These are phyloP conservation scores for Uloborus plumipes DNA, from an alignment of 2,888 invertebrate species.

Conservation along the genomic window DNA sequence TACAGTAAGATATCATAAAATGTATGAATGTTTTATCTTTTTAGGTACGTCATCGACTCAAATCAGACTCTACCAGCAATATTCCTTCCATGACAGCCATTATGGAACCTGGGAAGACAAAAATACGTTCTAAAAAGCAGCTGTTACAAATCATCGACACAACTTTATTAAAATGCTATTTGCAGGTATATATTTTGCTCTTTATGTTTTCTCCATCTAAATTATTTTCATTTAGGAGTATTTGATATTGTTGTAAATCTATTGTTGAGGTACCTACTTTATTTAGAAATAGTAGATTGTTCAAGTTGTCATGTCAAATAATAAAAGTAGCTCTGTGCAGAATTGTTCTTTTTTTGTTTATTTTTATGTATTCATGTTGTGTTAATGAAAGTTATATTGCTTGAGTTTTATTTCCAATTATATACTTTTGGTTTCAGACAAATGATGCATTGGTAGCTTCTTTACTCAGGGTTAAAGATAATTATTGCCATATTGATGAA, in stretches of 20 bases:
- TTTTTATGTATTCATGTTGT: no score
- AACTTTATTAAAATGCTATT: conserved; percentile 94
- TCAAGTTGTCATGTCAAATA: no score
- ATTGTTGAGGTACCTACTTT: background rate
- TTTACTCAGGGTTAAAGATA: conserved; percentile 83
- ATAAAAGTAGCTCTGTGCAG: no score
- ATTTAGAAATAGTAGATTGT: background rate
- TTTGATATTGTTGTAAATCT: no score
- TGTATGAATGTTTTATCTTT: background rate
- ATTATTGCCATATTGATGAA: conserved; percentile 94
- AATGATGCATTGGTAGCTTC: conserved; percentile 96
- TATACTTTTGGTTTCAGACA: conserved; percentile 76
- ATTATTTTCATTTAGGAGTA: background rate
- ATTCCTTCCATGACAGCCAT: conserved; percentile 56
- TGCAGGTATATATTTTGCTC: conserved; percentile 76
- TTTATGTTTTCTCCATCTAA: background rate
- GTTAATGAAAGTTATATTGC: no score
- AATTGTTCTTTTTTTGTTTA: no score
- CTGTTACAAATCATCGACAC: conserved; percentile 95
- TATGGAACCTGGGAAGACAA: conserved; percentile 70
- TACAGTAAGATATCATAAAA: background rate
- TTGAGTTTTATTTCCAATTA: background rate
- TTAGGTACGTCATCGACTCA: conserved; percentile 43
- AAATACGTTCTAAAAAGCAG: conserved; percentile 76
- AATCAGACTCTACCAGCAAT: conserved; percentile 35